Percentiles rank a stretch among this genome's conserved stretches.
Conservation (phyloP, 1,140 invertebrate species). For the Tachypleus tridentatus region DNA sequence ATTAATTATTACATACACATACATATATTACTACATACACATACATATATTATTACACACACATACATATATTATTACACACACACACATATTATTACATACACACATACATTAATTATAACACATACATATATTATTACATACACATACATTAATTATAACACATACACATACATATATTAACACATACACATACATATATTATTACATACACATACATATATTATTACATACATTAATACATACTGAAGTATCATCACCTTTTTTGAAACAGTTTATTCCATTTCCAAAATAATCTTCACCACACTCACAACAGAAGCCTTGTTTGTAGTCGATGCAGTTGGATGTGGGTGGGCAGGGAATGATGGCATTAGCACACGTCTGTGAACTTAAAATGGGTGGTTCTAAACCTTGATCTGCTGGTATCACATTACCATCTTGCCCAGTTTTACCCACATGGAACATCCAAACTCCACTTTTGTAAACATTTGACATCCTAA, state of each 20-base stretch:
- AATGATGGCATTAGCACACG: constrained; percentile 18
- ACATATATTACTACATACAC: no score
- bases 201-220: no score
- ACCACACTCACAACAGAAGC: constrained; percentile 79
- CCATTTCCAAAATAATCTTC: constrained; percentile 80
- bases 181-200: no score
- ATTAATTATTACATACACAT: no score
- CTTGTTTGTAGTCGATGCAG: constrained; percentile 60
- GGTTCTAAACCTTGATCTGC: constrained; percentile 41
- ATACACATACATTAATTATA: no score
- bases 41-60: no score
- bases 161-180: no score
- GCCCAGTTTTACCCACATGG: constrained; percentile 52
- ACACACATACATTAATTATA: no score
- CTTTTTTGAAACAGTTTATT: constrained; percentile 65
- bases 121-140: no score
- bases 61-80: no score
- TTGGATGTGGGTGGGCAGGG: constrained; percentile 39
- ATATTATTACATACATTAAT: no score
- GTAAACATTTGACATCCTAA: constrained; percentile 70
- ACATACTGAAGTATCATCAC: constrained; percentile 34
- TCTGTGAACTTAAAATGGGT: background rate
- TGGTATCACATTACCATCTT: constrained; percentile 46
- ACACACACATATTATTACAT: no score
- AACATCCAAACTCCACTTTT: constrained; percentile 72